Evolutionary conservation across 2,888 invertebrate species (phyloP).

Genomic region (Eurytoma adleriae): DNA sequence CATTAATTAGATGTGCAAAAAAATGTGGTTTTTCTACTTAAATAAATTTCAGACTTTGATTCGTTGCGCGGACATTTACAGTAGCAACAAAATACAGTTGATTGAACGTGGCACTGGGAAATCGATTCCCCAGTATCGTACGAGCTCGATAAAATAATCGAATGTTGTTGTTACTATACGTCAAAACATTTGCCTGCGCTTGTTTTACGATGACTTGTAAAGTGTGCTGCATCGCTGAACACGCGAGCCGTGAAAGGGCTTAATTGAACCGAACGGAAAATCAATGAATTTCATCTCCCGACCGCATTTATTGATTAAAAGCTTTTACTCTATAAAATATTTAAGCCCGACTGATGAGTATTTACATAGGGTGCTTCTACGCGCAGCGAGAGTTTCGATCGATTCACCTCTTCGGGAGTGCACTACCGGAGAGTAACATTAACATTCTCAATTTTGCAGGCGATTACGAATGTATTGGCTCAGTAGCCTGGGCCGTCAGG

Average conservation of each 20-base stretch:
- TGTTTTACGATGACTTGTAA: too few relatives aligned
- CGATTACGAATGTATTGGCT: not conserved
- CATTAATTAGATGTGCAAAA: too few relatives aligned
- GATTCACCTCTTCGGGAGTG: not conserved
- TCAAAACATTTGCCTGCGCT: too few relatives aligned
- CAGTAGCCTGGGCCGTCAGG: too few relatives aligned
- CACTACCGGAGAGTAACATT: not conserved
- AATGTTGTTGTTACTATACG: too few relatives aligned
- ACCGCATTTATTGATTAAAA: slow-evolving; percentile 12
- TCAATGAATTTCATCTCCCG: slow-evolving; percentile 11
- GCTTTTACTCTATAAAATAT: slow-evolving; percentile 18
- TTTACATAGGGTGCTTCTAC: not conserved
- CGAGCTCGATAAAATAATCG: too few relatives aligned
- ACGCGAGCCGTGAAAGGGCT: slow-evolving; percentile 7
- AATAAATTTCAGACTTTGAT: too few relatives aligned
- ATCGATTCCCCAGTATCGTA: too few relatives aligned
- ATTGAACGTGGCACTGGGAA: too few relatives aligned
- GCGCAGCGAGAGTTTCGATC: not conserved
- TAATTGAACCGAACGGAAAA: slow-evolving; percentile 2
- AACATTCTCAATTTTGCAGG: slow-evolving; percentile 8
- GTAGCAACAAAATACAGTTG: too few relatives aligned
- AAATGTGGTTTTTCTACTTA: too few relatives aligned
- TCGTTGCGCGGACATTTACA: too few relatives aligned
- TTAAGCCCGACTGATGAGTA: not conserved
- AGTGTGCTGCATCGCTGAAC: not conserved